These are phyloP conservation scores for Todiramphus saurophagus DNA, from an alignment of 2,113 vertebrate genomes.

Conservation along the genomic window DNA sequence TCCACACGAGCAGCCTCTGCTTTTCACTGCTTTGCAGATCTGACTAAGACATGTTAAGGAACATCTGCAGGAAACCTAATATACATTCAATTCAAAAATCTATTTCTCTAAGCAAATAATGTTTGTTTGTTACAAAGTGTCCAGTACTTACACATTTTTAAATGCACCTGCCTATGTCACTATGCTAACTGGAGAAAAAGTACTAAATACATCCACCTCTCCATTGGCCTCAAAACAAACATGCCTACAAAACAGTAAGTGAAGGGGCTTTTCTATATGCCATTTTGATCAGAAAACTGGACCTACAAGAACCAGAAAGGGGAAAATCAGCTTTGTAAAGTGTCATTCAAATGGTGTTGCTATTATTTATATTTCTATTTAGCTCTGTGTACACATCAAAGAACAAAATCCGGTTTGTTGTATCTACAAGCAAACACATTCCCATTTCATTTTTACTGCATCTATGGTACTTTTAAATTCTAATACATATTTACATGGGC, in stretches of 20 bases:
- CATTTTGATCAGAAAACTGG: background rate
- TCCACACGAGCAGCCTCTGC: background rate
- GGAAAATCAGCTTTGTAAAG: background rate
- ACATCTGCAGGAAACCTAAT: background rate
- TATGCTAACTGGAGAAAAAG: background rate
- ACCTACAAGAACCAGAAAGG: background rate
- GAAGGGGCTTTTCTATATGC: background rate
- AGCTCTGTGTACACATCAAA: background rate
- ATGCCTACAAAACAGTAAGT: background rate
- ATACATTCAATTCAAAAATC: background rate
- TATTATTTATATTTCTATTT: background rate
- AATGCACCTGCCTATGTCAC: background rate
- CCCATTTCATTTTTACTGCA: background rate
- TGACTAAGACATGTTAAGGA: background rate
- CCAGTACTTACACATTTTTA: background rate
- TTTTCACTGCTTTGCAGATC: background rate
- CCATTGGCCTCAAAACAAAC: background rate
- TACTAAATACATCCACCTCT: background rate
- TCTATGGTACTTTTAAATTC: conserved; percentile 17
- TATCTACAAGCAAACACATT: conserved; percentile 26
- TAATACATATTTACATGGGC: conserved; percentile 60
- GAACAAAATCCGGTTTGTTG: background rate
- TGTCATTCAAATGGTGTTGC: background rate
- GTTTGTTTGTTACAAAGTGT: background rate
- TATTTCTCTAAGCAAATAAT: background rate